Conservation (phyloP, 1,140 invertebrate species). For the Neocloeon triangulifer region DNA sequence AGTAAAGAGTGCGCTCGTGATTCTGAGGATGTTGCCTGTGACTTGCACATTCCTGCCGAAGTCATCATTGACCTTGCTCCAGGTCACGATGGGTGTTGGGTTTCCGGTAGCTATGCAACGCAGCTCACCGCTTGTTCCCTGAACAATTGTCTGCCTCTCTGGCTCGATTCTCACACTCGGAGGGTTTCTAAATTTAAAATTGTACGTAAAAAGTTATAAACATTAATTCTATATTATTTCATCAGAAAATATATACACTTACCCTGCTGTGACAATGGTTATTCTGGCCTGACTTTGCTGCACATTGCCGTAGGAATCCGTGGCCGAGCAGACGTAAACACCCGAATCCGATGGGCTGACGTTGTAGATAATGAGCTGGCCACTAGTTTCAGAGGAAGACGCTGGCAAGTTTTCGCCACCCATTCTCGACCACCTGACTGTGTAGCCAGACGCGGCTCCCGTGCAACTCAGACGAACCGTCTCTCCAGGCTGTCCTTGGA, state of each 20-base stretch:
- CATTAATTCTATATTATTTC: too few relatives aligned
- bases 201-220: slow-evolving; percentile 8
- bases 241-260: slow-evolving; percentile 2
- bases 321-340: slow-evolving; percentile 55
- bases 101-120: slow-evolving; percentile 44
- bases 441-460: slow-evolving; percentile 8
- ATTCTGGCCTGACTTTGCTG: slow-evolving; percentile 19
- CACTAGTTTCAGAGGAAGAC: slow-evolving; percentile 30
- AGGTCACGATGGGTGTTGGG: slow-evolving; percentile 46
- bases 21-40: slow-evolving; percentile 41
- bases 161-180: slow-evolving; percentile 35
- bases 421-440: slow-evolving; percentile 11
- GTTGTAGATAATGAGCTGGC: slow-evolving; percentile 44
- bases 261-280: slow-evolving; percentile 15
- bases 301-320: slow-evolving; percentile 15
- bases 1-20: slow-evolving; percentile 39
- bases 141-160: slow-evolving; percentile 42
- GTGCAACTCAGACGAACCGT: slow-evolving; percentile 26
- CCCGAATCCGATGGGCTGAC: slow-evolving; percentile 46
- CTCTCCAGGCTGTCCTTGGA: slow-evolving; percentile 27
- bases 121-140: slow-evolving; percentile 53
- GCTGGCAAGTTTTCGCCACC: slow-evolving; percentile 18
- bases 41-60: slow-evolving; percentile 34
- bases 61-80: slow-evolving; percentile 47
- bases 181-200: slow-evolving; percentile 14